Evolutionary conservation across 2,888 invertebrate species (phyloP).

Genomic region (Caenorhabditis drosophilae): DNA sequence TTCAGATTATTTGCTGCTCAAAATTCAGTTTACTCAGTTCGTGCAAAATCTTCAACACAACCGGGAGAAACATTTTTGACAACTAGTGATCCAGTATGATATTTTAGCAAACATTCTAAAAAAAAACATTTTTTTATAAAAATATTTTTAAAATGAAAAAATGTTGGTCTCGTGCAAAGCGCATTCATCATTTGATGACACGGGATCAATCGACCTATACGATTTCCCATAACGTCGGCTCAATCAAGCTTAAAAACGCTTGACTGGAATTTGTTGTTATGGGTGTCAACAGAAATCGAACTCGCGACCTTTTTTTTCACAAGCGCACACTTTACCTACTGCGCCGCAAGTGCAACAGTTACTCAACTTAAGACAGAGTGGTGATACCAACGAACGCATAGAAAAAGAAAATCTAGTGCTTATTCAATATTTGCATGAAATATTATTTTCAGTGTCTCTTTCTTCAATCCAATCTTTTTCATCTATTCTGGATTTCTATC

Average conservation of each 20-base stretch:
- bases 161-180: constrained; percentile 41
- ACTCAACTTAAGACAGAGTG: not conserved
- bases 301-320: constrained; percentile 3
- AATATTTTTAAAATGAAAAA: constrained; percentile 10
- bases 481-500: constrained; percentile 58
- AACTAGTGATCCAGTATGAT: constrained; percentile 22
- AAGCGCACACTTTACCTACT: not conserved
- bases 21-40: constrained; percentile 15
- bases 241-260: constrained; percentile 26
- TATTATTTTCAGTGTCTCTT: constrained; percentile 61
- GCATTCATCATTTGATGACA: constrained; percentile 13
- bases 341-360: constrained; percentile 4
- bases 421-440: too few species aligned
- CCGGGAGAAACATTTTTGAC: constrained; percentile 21
- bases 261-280: constrained; percentile 45
- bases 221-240: constrained; percentile 45
- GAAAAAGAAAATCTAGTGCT: too few species aligned
- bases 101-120: not conserved
- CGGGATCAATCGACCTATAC: constrained; percentile 34
- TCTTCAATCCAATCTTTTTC: constrained; percentile 54
- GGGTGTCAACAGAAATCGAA: constrained; percentile 29
- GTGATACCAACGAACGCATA: not conserved
- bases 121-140: not conserved
- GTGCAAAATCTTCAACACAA: constrained; percentile 34
- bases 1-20: constrained; percentile 19